Base-by-base conservation (phyloP, 2,888 invertebrate species). In the Subacronicta megacephala region DNA sequence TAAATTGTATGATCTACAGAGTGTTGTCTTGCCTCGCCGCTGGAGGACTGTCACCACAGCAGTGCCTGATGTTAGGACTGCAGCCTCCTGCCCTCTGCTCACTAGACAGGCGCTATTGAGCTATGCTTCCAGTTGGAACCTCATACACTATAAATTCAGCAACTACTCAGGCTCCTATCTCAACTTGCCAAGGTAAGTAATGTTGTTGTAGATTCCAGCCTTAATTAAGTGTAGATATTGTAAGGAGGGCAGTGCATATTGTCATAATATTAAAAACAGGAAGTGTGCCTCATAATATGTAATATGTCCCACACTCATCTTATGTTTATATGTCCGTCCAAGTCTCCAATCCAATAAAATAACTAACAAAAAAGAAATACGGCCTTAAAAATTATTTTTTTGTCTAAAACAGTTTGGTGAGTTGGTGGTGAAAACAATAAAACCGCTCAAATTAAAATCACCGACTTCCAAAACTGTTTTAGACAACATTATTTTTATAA, bases 71-170 rank as follows among this genome's bases (percentile, higher is more conserved):
- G 94, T 94, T 1, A 83, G 94, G 54, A 92, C 92, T 1, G 94
- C 94, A 0, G 80, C 95, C 81, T 64, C 92, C 69, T 85, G 95
- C 56, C 95, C 95, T 0, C 82, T 95, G 59, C 93, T 96, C 67
- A 96, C 96, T 1, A 89, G 95, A 15, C 96, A 96, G 75, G 95
- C 96, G 0, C 81, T 96, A 37, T 95, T 95, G 75, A 95, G 97
- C 73, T 99, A 99, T 88, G 97, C 97, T 4, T 96, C 97, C 58
- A 97, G 97, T 83, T 98, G 98, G 97, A 97, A 97, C 91, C 95
- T 98, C 64, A 96, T 99, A 63, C 97, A 98, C 86, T 99, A 97
- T 89, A 99, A 99, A 89, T 99, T 99, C 86, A 96, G 95, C 82
- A 96, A 96, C 42, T 99, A 98, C 86, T 97, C 98, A 13, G 98